A percentile compares a stretch with the other conserved stretches of the same genome.
These are phyloP conservation scores for Siniperca scherzeri DNA, from an alignment of 2,797 vertebrate species.

Conservation along the genomic window DNA sequence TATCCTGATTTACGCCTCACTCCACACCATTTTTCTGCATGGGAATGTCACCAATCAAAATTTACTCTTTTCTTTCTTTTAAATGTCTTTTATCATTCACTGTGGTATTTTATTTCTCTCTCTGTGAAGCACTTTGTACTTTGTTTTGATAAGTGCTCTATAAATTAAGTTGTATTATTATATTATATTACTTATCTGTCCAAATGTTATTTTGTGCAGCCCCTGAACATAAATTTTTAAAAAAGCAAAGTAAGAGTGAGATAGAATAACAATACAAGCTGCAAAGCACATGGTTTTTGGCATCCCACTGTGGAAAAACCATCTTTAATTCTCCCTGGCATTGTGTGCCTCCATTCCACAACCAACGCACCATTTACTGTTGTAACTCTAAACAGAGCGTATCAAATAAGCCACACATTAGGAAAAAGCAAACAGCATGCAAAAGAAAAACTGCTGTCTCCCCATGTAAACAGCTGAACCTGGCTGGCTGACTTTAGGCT, in stretches of 20 bases:
- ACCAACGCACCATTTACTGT: conserved; percentile 72
- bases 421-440: conserved; percentile 65
- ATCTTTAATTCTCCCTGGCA: conserved; percentile 75
- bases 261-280: conserved; percentile 63
- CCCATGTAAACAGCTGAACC: conserved; percentile 52
- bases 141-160: no score
- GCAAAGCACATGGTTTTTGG: conserved; percentile 69
- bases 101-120: no score
- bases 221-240: neutral
- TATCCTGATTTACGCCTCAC: conserved; percentile 54
- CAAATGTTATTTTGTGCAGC: conserved; percentile 30
- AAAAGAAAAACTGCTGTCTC: conserved; percentile 56
- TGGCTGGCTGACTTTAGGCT: conserved; percentile 51
- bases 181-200: conserved; percentile 11
- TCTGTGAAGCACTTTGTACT: no score
- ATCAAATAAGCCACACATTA: conserved; percentile 76
- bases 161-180: neutral
- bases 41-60: conserved; percentile 33
- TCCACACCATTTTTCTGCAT: conserved; percentile 35
- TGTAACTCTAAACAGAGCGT: conserved; percentile 80
- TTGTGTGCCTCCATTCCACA: conserved; percentile 66
- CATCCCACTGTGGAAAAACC: conserved; percentile 80
- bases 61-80: neutral
- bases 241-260: conserved; percentile 45
- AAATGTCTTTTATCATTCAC: no score